Percentiles rank a stretch among this genome's conserved stretches.
Conservation (phyloP, 2,888 invertebrate genomes). For the Rhingia rostrata region DNA sequence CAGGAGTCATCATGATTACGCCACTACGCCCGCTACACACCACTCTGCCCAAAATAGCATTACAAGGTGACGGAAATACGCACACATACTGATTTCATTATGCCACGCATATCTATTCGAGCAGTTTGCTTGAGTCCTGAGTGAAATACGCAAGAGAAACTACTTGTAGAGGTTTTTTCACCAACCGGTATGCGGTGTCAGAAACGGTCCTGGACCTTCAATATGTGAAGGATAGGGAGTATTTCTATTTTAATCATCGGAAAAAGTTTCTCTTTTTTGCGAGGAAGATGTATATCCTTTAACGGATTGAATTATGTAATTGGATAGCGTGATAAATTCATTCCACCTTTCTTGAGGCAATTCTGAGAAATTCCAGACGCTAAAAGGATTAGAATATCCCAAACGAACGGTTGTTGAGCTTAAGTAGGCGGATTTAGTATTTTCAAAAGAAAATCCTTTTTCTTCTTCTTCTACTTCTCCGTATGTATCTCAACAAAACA, state of each 20-base stretch:
- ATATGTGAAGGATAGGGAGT: constrained; percentile 13
- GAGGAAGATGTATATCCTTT: constrained; percentile 52
- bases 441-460: constrained; percentile 10
- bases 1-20: constrained; percentile 17
- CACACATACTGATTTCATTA: constrained; percentile 39
- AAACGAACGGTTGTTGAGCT: neutral
- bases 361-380: constrained; percentile 44
- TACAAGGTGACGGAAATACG: constrained; percentile 54
- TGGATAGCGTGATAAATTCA: constrained; percentile 76
- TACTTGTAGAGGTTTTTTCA: constrained; percentile 26
- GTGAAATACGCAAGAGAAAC: constrained; percentile 55
- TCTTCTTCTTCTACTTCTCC: no score
- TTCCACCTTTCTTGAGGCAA: constrained; percentile 17
- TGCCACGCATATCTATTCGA: constrained; percentile 26
- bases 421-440: constrained; percentile 22
- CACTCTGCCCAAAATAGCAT: constrained; percentile 7
- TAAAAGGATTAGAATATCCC: constrained; percentile 60
- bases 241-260: constrained; percentile 46
- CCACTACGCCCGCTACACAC: neutral
- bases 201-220: constrained; percentile 32
- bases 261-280: constrained; percentile 32
- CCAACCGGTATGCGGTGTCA: neutral
- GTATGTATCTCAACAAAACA: neutral
- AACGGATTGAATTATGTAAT: constrained; percentile 82
- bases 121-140: constrained; percentile 42